Evolutionary conservation across 2,797 vertebrate genomes (phyloP).

Genomic region (Anniella stebbinsi): DNA sequence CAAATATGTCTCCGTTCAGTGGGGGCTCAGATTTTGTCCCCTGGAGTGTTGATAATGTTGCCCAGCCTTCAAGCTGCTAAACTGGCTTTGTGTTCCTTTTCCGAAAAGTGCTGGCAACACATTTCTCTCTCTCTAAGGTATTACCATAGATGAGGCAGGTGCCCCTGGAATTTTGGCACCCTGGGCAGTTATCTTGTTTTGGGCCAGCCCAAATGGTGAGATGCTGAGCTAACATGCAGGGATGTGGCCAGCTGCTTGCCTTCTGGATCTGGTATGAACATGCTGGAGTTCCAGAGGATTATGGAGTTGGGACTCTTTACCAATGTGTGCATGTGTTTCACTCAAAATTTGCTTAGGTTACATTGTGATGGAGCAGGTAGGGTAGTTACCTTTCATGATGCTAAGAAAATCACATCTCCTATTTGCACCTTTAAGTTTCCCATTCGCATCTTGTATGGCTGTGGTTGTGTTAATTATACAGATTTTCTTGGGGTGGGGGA

Average conservation of each 20-base stretch:
- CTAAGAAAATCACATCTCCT: not conserved
- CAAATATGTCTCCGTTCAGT: not conserved
- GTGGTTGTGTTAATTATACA: not conserved
- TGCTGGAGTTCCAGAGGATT: not conserved
- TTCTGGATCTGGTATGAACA: not conserved
- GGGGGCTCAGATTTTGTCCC: not conserved
- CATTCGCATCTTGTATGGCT: not conserved
- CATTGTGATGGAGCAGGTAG: not conserved
- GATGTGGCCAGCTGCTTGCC: not conserved
- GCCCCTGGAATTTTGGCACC: not conserved
- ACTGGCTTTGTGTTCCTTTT: not conserved
- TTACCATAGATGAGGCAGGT: not conserved
- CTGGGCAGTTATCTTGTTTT: not conserved
- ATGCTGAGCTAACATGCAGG: not conserved
- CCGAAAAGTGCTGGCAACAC: not conserved
- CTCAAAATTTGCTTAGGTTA: not conserved
- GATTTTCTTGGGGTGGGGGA: not conserved
- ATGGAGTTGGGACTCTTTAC: not conserved
- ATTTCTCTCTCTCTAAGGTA: not conserved
- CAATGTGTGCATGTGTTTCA: not conserved
- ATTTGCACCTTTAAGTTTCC: not conserved
- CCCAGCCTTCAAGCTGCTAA: not conserved
- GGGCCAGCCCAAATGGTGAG: not conserved
- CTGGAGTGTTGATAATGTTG: not conserved
- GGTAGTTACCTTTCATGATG: not conserved